phyloP scores from a whole-genome alignment of 2,113 vertebrate genomes.

The Rattus rattus region DNA sequence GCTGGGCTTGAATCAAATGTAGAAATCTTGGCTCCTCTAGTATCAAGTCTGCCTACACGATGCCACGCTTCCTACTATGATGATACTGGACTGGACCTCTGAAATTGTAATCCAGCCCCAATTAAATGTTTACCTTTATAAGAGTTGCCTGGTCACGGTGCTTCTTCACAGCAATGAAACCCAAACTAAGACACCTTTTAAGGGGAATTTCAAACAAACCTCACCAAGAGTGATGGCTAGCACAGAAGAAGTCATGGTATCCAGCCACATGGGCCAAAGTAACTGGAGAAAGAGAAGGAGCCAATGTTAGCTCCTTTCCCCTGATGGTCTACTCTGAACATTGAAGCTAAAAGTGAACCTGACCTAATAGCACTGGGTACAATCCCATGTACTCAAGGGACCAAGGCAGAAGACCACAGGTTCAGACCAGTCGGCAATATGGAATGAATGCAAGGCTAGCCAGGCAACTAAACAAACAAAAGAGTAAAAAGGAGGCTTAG shows the following conservation, averaged over 20 bases:
- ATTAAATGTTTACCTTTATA: no score
- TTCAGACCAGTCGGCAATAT: background rate
- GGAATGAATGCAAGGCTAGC: background rate
- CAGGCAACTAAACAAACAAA: background rate
- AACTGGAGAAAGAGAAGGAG: background rate
- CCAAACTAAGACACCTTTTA: no score
- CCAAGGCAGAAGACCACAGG: background rate
- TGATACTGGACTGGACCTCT: no score
- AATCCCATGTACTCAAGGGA: background rate
- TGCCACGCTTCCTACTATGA: no score
- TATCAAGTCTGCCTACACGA: no score
- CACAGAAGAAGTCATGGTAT: background rate
- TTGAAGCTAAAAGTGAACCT: constrained; percentile 33
- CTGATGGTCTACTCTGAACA: background rate
- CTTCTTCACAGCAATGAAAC: no score
- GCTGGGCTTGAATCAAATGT: no score
- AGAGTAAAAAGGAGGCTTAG: background rate
- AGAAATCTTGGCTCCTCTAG: no score
- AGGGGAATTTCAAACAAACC: background rate
- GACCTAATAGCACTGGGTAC: background rate
- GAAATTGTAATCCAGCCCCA: no score
- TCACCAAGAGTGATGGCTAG: background rate
- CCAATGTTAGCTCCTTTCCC: background rate
- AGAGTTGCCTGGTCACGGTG: no score
- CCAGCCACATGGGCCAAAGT: background rate